Conservation (phyloP, 2,797 vertebrate species). For the Phaenicophaeus curvirostris region DNA sequence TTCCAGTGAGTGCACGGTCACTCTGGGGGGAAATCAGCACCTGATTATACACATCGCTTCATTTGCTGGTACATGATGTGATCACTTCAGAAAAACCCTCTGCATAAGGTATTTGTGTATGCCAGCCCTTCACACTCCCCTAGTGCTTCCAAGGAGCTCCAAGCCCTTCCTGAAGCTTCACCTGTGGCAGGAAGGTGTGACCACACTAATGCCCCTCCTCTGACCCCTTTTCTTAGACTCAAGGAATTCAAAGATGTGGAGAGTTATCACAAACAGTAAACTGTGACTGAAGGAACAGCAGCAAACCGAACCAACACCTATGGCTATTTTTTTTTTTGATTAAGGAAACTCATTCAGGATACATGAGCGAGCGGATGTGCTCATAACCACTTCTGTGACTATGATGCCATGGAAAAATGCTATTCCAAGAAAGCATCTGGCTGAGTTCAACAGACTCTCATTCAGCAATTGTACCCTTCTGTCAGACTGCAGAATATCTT, state of each 20-base stretch:
- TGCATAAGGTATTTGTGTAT: fast-evolving
- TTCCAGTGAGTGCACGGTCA: background rate
- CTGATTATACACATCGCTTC: background rate
- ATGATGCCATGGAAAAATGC: slow-evolving; percentile 71
- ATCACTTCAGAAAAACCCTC: background rate
- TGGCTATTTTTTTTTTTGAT: slow-evolving; percentile 6
- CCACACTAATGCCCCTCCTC: fast-evolving
- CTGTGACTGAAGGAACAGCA: background rate
- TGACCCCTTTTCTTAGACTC: background rate
- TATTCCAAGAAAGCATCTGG: slow-evolving; percentile 70
- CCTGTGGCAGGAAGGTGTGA: background rate
- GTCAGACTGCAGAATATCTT: slow-evolving; percentile 50
- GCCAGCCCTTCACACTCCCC: background rate
- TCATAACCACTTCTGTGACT: slow-evolving; percentile 61
- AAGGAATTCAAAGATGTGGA: background rate
- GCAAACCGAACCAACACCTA: background rate
- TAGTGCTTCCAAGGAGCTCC: background rate
- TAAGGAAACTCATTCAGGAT: slow-evolving; percentile 4
- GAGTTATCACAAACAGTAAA: background rate
- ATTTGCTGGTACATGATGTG: background rate
- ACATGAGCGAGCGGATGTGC: slow-evolving; percentile 24
- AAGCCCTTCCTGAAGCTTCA: background rate
- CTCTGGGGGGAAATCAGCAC: background rate
- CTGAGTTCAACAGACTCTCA: slow-evolving; percentile 59
- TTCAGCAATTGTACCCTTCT: slow-evolving; percentile 36